A percentile compares a stretch with the other conserved stretches of the same genome.
Evolutionary conservation across 2,888 invertebrate species (phyloP).

Genomic region (Pseudeuparius sepicola): DNA sequence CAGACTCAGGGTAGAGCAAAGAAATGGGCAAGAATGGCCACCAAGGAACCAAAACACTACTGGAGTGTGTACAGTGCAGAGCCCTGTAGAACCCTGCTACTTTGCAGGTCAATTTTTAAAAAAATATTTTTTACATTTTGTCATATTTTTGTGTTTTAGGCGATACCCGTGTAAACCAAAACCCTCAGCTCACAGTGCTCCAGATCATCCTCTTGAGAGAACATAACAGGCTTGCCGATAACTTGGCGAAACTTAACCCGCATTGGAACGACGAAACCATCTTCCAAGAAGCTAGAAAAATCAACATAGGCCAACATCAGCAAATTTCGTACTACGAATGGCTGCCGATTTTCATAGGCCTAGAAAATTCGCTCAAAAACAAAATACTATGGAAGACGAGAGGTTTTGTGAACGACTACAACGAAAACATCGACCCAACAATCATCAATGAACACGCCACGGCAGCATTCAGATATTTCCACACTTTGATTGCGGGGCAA

Average conservation of each 20-base stretch:
- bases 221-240: conserved; percentile 61
- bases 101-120: conserved; percentile 47
- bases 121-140: conserved; percentile 1
- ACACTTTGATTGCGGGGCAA: conserved; percentile 57
- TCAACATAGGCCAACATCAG: conserved; percentile 59
- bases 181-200: conserved; percentile 58
- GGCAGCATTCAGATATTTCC: conserved; percentile 66
- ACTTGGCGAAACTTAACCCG: conserved; percentile 53
- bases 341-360: conserved; percentile 61
- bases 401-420: conserved; percentile 57
- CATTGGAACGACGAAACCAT: conserved; percentile 66
- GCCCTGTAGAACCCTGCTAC: conserved; percentile 62
- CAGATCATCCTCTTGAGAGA: conserved; percentile 60
- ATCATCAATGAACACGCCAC: conserved; percentile 60
- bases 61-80: conserved; percentile 52
- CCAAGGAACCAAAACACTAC: conserved; percentile 60
- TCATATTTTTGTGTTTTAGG: too few species aligned
- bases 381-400: conserved; percentile 51
- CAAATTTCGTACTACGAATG: conserved; percentile 69
- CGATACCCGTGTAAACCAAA: conserved; percentile 60
- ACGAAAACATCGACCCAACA: conserved; percentile 52
- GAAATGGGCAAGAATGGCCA: conserved; percentile 59
- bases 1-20: conserved; percentile 50
- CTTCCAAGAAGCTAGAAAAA: conserved; percentile 63
- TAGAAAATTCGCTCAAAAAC: conserved; percentile 51